Evolutionary conservation across 2,797 vertebrate species (phyloP).

Genomic region (Cichlasoma orientale): DNA sequence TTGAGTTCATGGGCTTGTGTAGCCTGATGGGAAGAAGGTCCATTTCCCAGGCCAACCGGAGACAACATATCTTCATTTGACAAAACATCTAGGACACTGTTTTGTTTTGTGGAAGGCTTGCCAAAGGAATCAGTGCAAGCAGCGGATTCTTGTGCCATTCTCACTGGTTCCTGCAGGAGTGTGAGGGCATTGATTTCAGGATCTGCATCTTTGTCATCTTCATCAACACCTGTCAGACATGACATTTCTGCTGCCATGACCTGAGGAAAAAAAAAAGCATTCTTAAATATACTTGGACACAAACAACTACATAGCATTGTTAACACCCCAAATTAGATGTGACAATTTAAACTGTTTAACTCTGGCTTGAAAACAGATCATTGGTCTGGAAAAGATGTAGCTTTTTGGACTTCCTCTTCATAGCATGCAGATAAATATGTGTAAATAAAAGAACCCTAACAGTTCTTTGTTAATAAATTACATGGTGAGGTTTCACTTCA

Average conservation of each 20-base stretch:
- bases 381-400: neutral
- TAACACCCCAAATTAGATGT: neutral
- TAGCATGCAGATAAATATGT: neutral
- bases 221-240: slow-evolving; percentile 90
- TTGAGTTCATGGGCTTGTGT: slow-evolving; percentile 83
- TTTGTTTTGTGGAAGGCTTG: slow-evolving; percentile 66
- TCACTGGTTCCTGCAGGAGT: slow-evolving; percentile 84
- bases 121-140: slow-evolving; percentile 69
- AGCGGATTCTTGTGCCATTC: slow-evolving; percentile 81
- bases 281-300: slow-evolving; percentile 39
- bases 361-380: neutral
- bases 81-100: slow-evolving; percentile 72
- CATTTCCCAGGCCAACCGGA: slow-evolving; percentile 90
- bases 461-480: neutral
- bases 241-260: slow-evolving; percentile 88
- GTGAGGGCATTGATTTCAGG: slow-evolving; percentile 85
- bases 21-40: slow-evolving; percentile 90
- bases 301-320: neutral
- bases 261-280: slow-evolving; percentile 64
- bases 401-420: neutral
- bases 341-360: neutral
- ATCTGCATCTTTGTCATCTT: slow-evolving; percentile 87
- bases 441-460: neutral
- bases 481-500: neutral
- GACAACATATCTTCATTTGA: slow-evolving; percentile 74